phyloP scores from a whole-genome alignment of 53 echinoderm and acorn worm genomes.

The Patiria pectinifera region DNA sequence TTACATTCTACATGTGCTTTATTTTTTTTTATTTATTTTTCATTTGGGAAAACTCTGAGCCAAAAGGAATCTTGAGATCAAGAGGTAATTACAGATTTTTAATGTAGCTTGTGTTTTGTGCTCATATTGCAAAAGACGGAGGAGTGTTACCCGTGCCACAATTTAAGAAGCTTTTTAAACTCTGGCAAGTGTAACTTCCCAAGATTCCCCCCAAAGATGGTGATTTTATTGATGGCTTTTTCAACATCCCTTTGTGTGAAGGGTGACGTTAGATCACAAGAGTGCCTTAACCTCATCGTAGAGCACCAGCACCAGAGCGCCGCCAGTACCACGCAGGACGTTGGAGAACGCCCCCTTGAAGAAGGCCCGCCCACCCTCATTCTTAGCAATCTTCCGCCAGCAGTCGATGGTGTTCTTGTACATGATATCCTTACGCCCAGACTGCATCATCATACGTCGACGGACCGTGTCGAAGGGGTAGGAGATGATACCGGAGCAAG shows the following conservation, averaged over 20 bases:
- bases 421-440: slow-evolving; percentile 86
- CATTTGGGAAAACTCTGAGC: neutral
- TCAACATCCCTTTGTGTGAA: neutral
- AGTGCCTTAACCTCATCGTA: slow-evolving; percentile 86
- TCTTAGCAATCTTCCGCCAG: slow-evolving; percentile 84
- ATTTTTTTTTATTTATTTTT: neutral
- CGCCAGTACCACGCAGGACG: slow-evolving; percentile 94
- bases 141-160: neutral
- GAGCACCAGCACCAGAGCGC: slow-evolving; percentile 89
- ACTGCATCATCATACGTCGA: slow-evolving; percentile 99
- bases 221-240: slow-evolving; percentile 5
- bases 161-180: neutral
- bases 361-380: slow-evolving; percentile 85
- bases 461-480: slow-evolving; percentile 99
- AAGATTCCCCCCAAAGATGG: neutral
- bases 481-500: slow-evolving; percentile 93
- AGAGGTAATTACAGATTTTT: neutral
- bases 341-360: slow-evolving; percentile 98
- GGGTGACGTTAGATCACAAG: slow-evolving; percentile 7
- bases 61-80: neutral
- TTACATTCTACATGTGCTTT: neutral
- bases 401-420: slow-evolving; percentile 97
- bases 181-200: neutral
- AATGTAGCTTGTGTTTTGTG: neutral
- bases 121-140: neutral